Evolutionary conservation across 92 coral and sea anemone genomes (phyloP), one percentile per base, ranked within the genome.

Genomic region (Muricea muricata): DNA sequence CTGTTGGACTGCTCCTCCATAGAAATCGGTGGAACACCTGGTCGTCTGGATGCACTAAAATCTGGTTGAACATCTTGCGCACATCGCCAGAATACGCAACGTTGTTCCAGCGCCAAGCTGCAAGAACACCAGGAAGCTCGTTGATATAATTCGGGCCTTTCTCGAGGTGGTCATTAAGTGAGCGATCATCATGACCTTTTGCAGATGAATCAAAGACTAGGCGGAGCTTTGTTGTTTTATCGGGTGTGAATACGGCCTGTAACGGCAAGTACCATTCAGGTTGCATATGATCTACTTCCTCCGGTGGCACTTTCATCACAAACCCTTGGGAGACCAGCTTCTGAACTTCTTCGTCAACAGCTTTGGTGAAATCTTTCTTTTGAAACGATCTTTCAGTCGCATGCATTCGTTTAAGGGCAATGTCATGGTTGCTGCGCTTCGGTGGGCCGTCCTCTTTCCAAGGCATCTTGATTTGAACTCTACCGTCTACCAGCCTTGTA

Each of bases 1-100:
- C 88, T 24, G 11, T 70, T 41, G 75, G 42, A 6, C 35, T 87
- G 40, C 39, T 60, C 73, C 93, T 87, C 91, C 86, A 87, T 7
- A 92, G 84, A 86, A 92, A 92, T 31, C 93, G 54, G 78, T 91
- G 90, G 33, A 55, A 92, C 28, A 92, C 79, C 76, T 87, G 96
- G 46, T 92, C 92, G 21, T 82, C 82, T 24, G 93, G 92, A 57
- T 90, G 91, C 6, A 90, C 78, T 72, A 71, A 3, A 3, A 92
- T 78, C 77, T 89, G 92, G 23, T 88, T 91, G 28, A 91, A 88
- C 94, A 91, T 89, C 66, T 81, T 86, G 5, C 88, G 71, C 17
- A 87, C 58, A 74, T 90, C 86, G 3, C 89, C 89, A 10, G 86
- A 69, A 33, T 86, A 48, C 1, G 56, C 56, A 3, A 48, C 21